Base-by-base conservation (phyloP, 2,888 invertebrate species). In the Nebria salina region DNA sequence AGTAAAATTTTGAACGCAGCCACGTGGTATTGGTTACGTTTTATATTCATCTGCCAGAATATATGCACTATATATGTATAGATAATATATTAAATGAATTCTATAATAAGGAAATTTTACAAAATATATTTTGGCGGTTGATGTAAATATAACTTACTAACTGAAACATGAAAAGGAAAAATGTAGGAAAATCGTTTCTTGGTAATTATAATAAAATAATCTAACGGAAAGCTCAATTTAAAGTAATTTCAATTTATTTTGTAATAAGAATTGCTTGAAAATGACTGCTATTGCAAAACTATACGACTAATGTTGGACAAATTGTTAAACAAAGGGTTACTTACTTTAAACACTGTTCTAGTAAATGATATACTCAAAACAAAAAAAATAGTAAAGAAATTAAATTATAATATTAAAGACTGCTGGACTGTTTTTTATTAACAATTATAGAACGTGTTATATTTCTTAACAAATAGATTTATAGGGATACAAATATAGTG, bases 341-440 rank as follows among this genome's bases (percentile, higher is more conserved):
- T 54, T 54, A 54, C 54, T 54, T 54, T 54, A 54, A 54, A 54
- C 13, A 54, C 54, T 54, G 54, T 54, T 54, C 54, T 54, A 54
- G 54, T 54, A 54, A 54, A 54, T 54, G 7, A 54, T 54, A 54
- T 54, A 54, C 54, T 54, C 54, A 54, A 54, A 54, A 54, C 4
- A 7, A 54, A 8, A 7, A 11, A 54, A 54, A 54, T 7, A 70
- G 4, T 25, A 70, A 26, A 11, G 70, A 70, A 13, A 66, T 20
- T 70, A 70, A 13, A 66, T 20, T 70, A 70, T 34, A 73, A 72
- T 74, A 78, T 42, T 73, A 26, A 78, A 74, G 78, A 78, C 66
- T 78, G 78, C 73, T 73, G 78, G 78, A 78, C 73, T 78, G 78
- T 78, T 78, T 64, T 34, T 78, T 78, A 65, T 65, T 78, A 78